Base-by-base conservation (phyloP, 2,797 vertebrate species). In the Ptychadena robeensis region DNA sequence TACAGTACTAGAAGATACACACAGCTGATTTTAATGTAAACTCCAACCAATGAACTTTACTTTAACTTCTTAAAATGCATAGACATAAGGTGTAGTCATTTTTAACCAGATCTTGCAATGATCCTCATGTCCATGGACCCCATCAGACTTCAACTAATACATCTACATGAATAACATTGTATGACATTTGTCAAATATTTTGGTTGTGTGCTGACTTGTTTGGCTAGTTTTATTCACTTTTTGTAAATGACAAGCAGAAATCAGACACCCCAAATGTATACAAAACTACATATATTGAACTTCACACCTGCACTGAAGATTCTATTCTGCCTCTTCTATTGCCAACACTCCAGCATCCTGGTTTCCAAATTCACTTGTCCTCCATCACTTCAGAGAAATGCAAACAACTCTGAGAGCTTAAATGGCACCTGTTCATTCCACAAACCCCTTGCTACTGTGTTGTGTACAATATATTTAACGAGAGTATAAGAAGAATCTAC, bases 11-110 rank as follows among this genome's bases (percentile, higher is more conserved):
- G n/a, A 57, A 48, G 59, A 27, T 53, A 67, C 71, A 74, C 80
- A 67, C 61, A 80, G 68, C 57, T 44, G 78, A 80, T 68, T 34
- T 31, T 31, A 68, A 68, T 6, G 48, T 78, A 64, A 57, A 68
- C 75, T 68, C n/a, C 18, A 11, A 32, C 35, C 30, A 68, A 68
- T 35, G 38, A n/a, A 1, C 31, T 27, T 53, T 31, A 44, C 63
- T 48, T 25, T n/a, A 28, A 32, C 28, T n/a, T 40, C 28, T 9
- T 53, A 53, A 53, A 53, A 53, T 53, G 15, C 18, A 53, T 53
- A 53, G 44, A 53, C 44, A 53, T 53, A 15, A 44, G 14, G 6
- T 22, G 44, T 22, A 6, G 14, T 44, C 40, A 44, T 3, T 44
- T 44, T 44, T 18, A 53, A 5, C 18, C 6, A 53, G 44, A 53